phyloP scores from a whole-genome alignment of 2,888 invertebrate genomes.

The Harpagoxenus sublaevis region DNA sequence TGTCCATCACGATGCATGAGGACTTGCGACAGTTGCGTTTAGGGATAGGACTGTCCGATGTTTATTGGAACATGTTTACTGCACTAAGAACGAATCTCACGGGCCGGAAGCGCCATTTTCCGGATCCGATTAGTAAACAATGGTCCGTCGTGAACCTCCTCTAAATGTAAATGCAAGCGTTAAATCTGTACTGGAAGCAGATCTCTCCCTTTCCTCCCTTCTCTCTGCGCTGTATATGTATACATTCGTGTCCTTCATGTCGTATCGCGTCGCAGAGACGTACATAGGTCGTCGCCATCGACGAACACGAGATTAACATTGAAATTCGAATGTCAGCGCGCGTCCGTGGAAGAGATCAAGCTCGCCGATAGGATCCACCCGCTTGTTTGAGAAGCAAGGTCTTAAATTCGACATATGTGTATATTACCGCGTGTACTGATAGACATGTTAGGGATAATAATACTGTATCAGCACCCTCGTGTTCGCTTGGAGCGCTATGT shows the following conservation, averaged over 20 bases:
- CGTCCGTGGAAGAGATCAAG: conserved; percentile 39
- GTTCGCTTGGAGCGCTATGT: conserved; percentile 32
- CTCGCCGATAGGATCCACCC: conserved; percentile 8
- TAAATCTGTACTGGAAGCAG: conserved; percentile 78
- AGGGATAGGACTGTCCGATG: conserved; percentile 32
- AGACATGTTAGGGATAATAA: conserved; percentile 51
- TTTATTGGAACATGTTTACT: conserved; percentile 78
- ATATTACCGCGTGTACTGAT: conserved; percentile 34
- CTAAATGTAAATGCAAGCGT: conserved; percentile 84
- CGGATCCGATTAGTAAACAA: conserved; percentile 81
- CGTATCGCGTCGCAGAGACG: conserved; percentile 16
- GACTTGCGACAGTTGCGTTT: neutral
- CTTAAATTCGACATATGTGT: conserved; percentile 28
- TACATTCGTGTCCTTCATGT: neutral
- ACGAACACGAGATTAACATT: conserved; percentile 19
- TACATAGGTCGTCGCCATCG: conserved; percentile 9
- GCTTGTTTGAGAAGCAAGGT: conserved; percentile 36
- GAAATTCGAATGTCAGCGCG: conserved; percentile 14
- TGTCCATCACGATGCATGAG: neutral
- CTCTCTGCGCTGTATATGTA: conserved; percentile 17
- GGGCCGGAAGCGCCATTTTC: conserved; percentile 77
- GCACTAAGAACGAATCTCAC: conserved; percentile 77
- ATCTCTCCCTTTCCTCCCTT: conserved; percentile 8
- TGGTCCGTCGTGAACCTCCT: conserved; percentile 75
- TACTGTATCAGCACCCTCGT: conserved; percentile 8